Percentiles rank a stretch among this genome's conserved stretches.
phyloP scores from a whole-genome alignment of 2,113 vertebrate genomes.

The Anolis carolinensis region DNA sequence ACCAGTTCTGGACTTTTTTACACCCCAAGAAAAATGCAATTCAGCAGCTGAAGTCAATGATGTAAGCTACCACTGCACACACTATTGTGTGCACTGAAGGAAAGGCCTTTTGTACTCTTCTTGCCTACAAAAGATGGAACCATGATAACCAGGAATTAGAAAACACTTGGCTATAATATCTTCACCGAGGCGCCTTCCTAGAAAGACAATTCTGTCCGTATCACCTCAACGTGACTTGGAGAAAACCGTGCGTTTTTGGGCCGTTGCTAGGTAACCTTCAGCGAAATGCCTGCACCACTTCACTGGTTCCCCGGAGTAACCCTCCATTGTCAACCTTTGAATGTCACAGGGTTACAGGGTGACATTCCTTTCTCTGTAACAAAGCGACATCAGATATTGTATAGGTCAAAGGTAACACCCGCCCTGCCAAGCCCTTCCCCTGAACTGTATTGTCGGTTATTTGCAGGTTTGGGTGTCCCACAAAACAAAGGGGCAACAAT shows the following conservation, averaged over 20 bases:
- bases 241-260: background rate
- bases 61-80: background rate
- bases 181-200: background rate
- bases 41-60: background rate
- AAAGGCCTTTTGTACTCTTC: background rate
- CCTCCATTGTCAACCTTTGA: slow-evolving; percentile 24
- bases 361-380: slow-evolving; percentile 26
- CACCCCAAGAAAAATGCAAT: slow-evolving; percentile 21
- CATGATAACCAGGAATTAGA: too few species aligned
- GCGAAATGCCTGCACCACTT: slow-evolving; percentile 18
- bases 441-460: slow-evolving; percentile 31
- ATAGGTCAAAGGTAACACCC: slow-evolving; percentile 31
- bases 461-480: background rate
- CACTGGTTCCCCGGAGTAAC: slow-evolving; percentile 18
- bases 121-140: background rate
- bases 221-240: background rate
- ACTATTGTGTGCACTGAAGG: background rate
- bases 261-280: slow-evolving; percentile 29
- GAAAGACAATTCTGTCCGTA: background rate
- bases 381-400: slow-evolving; percentile 29
- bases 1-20: background rate
- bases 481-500: background rate
- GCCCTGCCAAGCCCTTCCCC: background rate
- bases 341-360: slow-evolving; percentile 38
- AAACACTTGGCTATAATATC: background rate